Conservation (phyloP, 2,888 invertebrate species). For the Holacanthella duospinosa region DNA sequence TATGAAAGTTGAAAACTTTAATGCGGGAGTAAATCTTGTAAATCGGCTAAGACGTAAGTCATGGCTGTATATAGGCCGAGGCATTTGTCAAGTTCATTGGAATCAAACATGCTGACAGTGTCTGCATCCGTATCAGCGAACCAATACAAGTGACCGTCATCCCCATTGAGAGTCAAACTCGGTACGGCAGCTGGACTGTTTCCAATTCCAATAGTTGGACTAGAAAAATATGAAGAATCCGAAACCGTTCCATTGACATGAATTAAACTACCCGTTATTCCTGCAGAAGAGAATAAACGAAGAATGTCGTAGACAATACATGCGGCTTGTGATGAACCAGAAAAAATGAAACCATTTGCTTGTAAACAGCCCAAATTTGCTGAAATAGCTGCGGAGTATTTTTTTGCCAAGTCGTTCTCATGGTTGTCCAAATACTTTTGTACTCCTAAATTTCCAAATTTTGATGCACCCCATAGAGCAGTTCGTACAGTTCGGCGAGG, state of each 20-base stretch:
- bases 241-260: slow-evolving; percentile 12
- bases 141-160: slow-evolving; percentile 8
- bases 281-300: neutral
- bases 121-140: slow-evolving; percentile 4
- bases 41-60: slow-evolving; percentile 7
- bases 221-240: slow-evolving; percentile 3
- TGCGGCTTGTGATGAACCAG: slow-evolving; percentile 2
- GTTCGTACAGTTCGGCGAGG: slow-evolving; percentile 6
- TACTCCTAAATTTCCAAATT: slow-evolving; percentile 10
- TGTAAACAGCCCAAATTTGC: slow-evolving; percentile 6
- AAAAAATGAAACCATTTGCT: slow-evolving; percentile 4
- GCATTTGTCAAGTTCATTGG: slow-evolving; percentile 7
- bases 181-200: slow-evolving; percentile 1
- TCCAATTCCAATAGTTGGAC: slow-evolving; percentile 6
- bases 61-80: slow-evolving; percentile 1
- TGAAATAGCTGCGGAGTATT: slow-evolving; percentile 4
- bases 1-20: too few relatives aligned
- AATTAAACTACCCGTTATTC: neutral
- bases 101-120: slow-evolving; percentile 6
- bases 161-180: slow-evolving; percentile 9
- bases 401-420: neutral
- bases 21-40: neutral
- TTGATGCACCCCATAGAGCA: slow-evolving; percentile 5
- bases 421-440: slow-evolving; percentile 6
- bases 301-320: slow-evolving; percentile 8